Evolutionary conservation across 2,888 invertebrate genomes (phyloP), one percentile per base, ranked within the genome.

Genomic region (Gandaritis pyraliata): DNA sequence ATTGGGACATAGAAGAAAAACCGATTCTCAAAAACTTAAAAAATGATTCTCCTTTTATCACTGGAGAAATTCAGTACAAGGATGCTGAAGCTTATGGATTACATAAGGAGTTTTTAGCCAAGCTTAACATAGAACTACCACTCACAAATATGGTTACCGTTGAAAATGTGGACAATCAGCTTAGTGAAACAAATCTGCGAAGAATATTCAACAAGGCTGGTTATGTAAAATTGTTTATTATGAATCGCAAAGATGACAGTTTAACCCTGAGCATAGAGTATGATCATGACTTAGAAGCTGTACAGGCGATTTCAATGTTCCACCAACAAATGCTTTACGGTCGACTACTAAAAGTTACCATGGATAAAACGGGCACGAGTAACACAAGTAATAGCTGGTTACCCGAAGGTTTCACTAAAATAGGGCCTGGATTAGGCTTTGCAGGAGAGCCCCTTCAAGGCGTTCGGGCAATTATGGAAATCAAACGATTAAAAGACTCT

Each of bases 281-380:
- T 16, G 53, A 53, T 2, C 58, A 59, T 33, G 48, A 48, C 3
- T 13, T 59, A 7, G 58, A 59, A 48, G 53, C 58, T 43, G 47
- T 59, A 23, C 59, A 59, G 59, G 59, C 59, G 2, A 36, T 59
- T 13, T 49, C 59, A 15, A 53, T 59, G 41, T 59, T 54, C 36
- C 1, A 59, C n/a, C 2, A 29, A 2, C 12, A 43, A 33, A 1
- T 1, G 3, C 0, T 53, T 2, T 11, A 54, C 13, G 16, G 13
- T 12, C 48, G 43, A 0, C 10, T 23, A 23, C 0, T 59, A 10
- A 1, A 2, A 12, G 18, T 59, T 13, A 23, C 12, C 4, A 23
- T 53, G 33, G 13, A 13, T 43, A 36, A 29, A 8, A 12, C 16
- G 7, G 39, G 8, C 1, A 0, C 6, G 2, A 15, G 11, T 2